Conservation (phyloP, 2,888 invertebrate species). For the Ichneumon xanthorius region DNA sequence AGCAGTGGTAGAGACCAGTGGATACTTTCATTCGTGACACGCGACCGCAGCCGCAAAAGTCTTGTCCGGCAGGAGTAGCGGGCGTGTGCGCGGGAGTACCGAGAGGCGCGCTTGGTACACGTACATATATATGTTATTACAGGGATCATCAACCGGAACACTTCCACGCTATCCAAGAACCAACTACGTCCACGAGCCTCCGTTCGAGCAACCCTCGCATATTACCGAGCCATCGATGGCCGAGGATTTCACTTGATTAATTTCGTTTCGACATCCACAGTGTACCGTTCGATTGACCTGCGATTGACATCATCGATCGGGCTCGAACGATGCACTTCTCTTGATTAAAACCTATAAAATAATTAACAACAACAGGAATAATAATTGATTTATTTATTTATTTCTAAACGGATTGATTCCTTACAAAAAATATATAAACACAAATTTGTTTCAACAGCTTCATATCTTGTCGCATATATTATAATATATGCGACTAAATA, state of each 20-base stretch:
- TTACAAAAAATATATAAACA: too few relatives aligned
- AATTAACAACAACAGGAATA: too few relatives aligned
- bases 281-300: conserved; percentile 40
- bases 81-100: not conserved
- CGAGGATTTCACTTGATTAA: conserved; percentile 58
- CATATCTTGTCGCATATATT: too few relatives aligned
- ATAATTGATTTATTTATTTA: too few relatives aligned
- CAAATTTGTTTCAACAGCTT: too few relatives aligned
- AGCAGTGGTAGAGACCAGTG: conserved; percentile 57
- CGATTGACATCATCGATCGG: not conserved
- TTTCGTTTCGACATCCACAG: conserved; percentile 19
- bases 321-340: too few relatives aligned
- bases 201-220: not conserved
- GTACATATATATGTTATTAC: conserved; percentile 63
- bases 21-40: conserved; percentile 85
- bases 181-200: not conserved
- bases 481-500: too few relatives aligned
- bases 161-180: conserved; percentile 55
- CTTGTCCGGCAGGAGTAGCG: conserved; percentile 74
- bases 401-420: too few relatives aligned
- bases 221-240: conserved; percentile 43
- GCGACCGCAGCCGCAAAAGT: conserved; percentile 81
- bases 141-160: conserved; percentile 69
- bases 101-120: conserved; percentile 62
- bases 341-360: too few relatives aligned